Evolutionary conservation across 2,797 vertebrate species (phyloP), one percentile per base, ranked within the genome.

Genomic region (Clarias platycephalus): DNA sequence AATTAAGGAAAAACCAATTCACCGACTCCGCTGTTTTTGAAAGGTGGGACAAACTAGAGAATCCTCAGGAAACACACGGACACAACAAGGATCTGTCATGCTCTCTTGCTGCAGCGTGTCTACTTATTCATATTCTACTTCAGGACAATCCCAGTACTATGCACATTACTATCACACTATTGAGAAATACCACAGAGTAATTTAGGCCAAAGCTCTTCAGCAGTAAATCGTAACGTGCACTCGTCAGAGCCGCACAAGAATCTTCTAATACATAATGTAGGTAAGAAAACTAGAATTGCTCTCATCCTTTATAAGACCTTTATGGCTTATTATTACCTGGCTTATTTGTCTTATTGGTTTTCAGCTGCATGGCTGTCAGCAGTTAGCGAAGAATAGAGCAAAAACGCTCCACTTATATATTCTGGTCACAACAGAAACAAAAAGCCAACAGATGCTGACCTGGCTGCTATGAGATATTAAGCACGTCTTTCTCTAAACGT

Each of bases 401-500:
- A 83, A 74, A 57, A n/a, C 10, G 13, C 15, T 74, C n/a, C 71
- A 34, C 58, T 53, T 75, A 53, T 49, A 82, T 7, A 37, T 72
- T 28, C 53, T 74, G 37, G 44, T 82, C 37, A 82, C 67, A 44
- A 28, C 22, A 13, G 55, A 64, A 20, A 63, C 40, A 31, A 76
- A 55, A 67, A 63, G 60, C n/a, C 49, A 44, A 15, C 28, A 75
- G 31, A 81, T 22, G 2, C 81, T 28, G 81, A 60, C 72, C 10
- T 57, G 72, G 63, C 79, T 77, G 44, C 57, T 80, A 6, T 4
- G 5, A 72, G 55, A 79, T 72, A 74, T 63, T 53, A 72, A n/a
- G 77, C 10, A 71, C 22, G 31, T 28, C n/a, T 76, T 76, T 64
- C 60, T 81, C 44, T 75, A 76, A 81, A 75, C 31, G 70, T 72